Evolutionary conservation across 2,113 vertebrate species (phyloP).

Genomic region (Aleadryas rufinucha): DNA sequence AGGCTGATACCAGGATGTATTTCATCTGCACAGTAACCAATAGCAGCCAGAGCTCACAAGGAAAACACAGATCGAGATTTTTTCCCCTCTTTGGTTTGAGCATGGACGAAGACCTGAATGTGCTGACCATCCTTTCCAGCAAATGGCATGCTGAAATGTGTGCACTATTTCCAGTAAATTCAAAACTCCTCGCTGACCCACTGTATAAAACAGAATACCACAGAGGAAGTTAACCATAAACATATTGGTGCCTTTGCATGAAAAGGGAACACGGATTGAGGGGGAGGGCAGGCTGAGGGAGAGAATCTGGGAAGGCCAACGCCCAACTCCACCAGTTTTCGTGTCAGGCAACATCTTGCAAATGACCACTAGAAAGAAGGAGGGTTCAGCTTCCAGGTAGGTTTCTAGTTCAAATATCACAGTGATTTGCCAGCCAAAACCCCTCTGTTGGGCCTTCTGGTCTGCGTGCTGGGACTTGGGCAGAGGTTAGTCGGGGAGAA

Average conservation of each 20-base stretch:
- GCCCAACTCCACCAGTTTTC: neutral
- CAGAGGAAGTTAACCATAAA: neutral
- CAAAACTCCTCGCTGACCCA: slow-evolving; percentile 2
- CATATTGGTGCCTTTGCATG: neutral
- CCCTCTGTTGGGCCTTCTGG: neutral
- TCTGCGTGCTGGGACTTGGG: neutral
- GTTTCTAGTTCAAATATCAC: neutral
- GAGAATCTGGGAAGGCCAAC: neutral
- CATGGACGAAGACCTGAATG: slow-evolving; percentile 1
- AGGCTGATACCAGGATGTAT: neutral
- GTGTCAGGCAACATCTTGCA: neutral
- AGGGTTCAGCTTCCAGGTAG: neutral
- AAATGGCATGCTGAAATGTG: neutral
- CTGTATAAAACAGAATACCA: neutral
- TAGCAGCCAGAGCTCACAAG: slow-evolving; percentile 26
- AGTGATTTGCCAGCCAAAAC: neutral
- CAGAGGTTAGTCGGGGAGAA: fast-evolving
- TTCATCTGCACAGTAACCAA: slow-evolving; percentile 4
- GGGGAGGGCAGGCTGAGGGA: neutral
- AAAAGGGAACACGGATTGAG: neutral
- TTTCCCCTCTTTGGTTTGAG: slow-evolving; percentile 39
- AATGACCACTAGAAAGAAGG: neutral
- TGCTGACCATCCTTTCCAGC: slow-evolving; percentile 37
- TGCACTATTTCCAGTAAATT: neutral
- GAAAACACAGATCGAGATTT: neutral